Evolutionary conservation across 2,797 vertebrate genomes (phyloP).

Genomic region (Alfaro cultratus): DNA sequence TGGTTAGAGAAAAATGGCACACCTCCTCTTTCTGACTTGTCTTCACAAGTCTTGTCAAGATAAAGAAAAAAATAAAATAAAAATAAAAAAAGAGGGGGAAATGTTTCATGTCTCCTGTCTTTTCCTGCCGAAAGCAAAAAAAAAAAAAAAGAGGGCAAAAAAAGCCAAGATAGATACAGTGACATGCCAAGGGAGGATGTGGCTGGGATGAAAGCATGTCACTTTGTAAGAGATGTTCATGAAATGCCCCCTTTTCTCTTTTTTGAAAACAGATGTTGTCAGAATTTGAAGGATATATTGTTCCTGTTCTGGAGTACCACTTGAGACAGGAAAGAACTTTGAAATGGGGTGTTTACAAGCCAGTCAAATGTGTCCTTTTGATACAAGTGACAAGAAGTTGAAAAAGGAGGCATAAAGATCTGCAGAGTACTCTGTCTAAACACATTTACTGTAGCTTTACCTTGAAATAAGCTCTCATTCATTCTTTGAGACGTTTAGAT

Average conservation of each 20-base stretch:
- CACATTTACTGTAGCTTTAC: conserved; percentile 38
- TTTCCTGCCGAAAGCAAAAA: conserved; percentile 70
- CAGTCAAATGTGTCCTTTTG: conserved; percentile 61
- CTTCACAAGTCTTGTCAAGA: conserved; percentile 73
- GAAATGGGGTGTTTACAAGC: conserved; percentile 67
- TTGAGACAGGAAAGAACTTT: conserved; percentile 53
- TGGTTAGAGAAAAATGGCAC: conserved; percentile 64
- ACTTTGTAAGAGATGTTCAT: conserved; percentile 73
- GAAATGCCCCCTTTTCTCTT: conserved; percentile 48
- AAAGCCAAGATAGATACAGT: conserved; percentile 66
- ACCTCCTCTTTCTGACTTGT: conserved; percentile 55
- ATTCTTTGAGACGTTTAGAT: conserved; percentile 31
- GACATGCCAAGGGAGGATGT: conserved; percentile 74
- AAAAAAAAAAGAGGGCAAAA: conserved; percentile 59
- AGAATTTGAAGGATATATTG: conserved; percentile 67
- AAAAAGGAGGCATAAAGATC: conserved; percentile 45
- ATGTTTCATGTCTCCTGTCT: conserved; percentile 78
- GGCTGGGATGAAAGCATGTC: conserved; percentile 72
- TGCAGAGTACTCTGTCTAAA: conserved; percentile 26
- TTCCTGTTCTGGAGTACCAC: conserved; percentile 49
- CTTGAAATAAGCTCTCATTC: conserved; percentile 36
- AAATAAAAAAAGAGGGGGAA: conserved; percentile 55
- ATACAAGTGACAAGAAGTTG: conserved; percentile 52
- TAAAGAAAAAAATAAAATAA: conserved; percentile 61
- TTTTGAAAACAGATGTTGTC: conserved; percentile 60